Base-by-base conservation (phyloP, 2,888 invertebrate species). In the Sthenelais limicola region DNA sequence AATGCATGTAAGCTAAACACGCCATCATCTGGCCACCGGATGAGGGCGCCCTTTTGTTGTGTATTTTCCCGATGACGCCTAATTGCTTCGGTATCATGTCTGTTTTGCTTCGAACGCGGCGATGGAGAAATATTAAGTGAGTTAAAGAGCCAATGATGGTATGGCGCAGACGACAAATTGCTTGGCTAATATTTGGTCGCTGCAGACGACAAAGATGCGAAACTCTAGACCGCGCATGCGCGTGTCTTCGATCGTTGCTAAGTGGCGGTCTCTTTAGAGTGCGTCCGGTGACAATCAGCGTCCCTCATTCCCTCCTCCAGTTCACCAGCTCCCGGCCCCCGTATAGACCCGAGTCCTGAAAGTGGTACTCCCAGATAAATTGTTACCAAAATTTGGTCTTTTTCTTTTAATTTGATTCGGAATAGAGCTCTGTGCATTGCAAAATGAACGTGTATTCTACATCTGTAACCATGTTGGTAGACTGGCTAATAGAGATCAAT, bases 11-110 rank as follows among this genome's bases (percentile, higher is more conserved):
- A 62, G 18, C 62, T 24, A 38, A 62, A 62, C 62, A 62, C 7
- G 56, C 62, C 15, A 21, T 43, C 38, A 7, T 35, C 24, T 26
- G 43, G 62, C 62, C 18, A 21, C 62, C 62, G 62, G 62, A 62
- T 38, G 62, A n/a, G 38, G 24, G 21, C 38, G 62, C 62, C 43
- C 62, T 62, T 62, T 62, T 62, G 62, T 62, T 62, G 62, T 62
- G 62, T 62, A 38, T 38, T 62, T 43, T 18, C n/a, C 62, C 35
- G 62, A 62, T 62, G 62, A 62, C 38, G 18, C 38, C 62, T 62
- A 62, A 62, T 62, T 62, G 62, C 38, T 62, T 62, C 43, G 62
- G 62, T 38, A 62, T 62, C 62, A 38, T 62, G 62, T 62, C 62
- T 35, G 62, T 38, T 35, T 38, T 38, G 62, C 62, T 38, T 62